These are phyloP conservation scores for Seriola aureovittata DNA, from an alignment of 2,113 vertebrate genomes.

Conservation along the genomic window DNA sequence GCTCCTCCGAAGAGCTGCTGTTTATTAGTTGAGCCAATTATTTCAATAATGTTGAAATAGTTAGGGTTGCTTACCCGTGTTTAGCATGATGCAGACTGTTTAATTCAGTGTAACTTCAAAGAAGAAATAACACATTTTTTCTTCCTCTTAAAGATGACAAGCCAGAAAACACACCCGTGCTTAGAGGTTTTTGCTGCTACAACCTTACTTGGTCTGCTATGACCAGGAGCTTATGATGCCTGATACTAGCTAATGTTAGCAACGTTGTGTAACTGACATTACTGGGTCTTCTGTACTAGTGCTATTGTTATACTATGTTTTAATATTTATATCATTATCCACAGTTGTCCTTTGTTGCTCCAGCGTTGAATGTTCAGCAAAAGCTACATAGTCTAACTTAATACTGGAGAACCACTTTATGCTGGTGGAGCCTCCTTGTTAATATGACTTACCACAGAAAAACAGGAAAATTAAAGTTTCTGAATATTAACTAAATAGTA, in stretches of 20 bases:
- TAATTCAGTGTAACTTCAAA: background rate
- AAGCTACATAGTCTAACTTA: background rate
- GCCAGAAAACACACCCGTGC: background rate
- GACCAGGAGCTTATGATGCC: background rate
- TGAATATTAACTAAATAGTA: background rate
- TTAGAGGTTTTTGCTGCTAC: background rate
- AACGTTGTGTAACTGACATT: background rate
- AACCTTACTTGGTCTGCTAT: slow-evolving; percentile 6
- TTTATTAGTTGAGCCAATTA: too few species aligned
- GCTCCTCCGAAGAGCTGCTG: too few species aligned
- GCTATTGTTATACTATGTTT: background rate
- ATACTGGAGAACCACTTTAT: background rate
- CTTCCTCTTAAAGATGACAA: slow-evolving; percentile 1
- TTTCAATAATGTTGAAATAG: too few species aligned
- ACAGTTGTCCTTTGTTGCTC: background rate
- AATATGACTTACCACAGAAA: background rate
- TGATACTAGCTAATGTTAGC: background rate
- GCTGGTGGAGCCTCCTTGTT: background rate
- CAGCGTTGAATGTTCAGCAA: background rate
- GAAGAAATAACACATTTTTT: background rate
- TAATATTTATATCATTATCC: background rate
- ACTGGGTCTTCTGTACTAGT: background rate
- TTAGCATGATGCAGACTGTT: background rate
- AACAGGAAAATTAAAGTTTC: background rate
- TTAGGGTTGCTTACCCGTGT: too few species aligned